Evolutionary conservation across 2,113 vertebrate species (phyloP).

Genomic region (Climacteris rufus): DNA sequence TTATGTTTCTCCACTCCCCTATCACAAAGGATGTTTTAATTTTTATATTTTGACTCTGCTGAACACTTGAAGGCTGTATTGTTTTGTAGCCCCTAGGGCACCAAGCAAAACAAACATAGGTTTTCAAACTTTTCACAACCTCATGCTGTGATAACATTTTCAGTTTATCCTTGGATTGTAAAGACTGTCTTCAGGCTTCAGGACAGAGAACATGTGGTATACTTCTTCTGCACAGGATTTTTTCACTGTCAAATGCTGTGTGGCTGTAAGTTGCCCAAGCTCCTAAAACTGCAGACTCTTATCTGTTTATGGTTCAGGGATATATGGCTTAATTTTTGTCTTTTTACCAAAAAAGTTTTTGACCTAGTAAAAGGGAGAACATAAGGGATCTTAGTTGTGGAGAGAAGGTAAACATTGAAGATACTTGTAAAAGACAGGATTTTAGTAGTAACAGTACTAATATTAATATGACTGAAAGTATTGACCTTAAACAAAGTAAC

Average conservation of each 20-base stretch:
- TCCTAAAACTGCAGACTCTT: not conserved
- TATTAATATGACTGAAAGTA: not conserved
- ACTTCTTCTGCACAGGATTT: not conserved
- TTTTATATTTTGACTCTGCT: not conserved
- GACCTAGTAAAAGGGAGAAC: not conserved
- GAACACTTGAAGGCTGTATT: not conserved
- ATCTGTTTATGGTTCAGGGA: not conserved
- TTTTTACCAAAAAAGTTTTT: not conserved
- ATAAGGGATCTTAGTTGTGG: not conserved
- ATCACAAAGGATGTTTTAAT: not conserved
- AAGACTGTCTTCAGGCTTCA: not conserved
- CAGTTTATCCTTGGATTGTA: not conserved
- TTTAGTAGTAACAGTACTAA: not conserved
- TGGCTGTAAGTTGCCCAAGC: not conserved
- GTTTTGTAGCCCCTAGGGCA: not conserved
- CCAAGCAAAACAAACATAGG: not conserved
- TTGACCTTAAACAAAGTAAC: not conserved
- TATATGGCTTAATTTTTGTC: not conserved
- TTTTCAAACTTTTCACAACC: not conserved
- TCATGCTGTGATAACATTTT: not conserved
- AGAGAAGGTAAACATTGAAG: not conserved
- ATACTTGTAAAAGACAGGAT: not conserved
- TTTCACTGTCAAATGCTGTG: not conserved
- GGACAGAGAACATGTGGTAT: not conserved
- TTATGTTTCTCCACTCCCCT: not conserved